Conservation (phyloP, 2,888 invertebrate genomes). For the Agrilus mali region DNA sequence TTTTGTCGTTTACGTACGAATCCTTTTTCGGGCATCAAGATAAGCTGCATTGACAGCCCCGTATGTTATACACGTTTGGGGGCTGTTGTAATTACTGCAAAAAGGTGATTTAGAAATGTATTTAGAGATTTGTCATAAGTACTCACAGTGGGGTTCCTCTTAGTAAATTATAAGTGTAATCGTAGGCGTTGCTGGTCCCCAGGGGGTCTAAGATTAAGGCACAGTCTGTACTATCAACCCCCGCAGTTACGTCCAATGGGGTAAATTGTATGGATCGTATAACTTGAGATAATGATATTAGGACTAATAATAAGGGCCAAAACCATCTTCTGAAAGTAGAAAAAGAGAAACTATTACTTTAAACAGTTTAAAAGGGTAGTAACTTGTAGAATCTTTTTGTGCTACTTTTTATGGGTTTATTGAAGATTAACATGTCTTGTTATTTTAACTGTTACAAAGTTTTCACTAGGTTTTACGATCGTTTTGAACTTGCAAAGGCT, state of each 20-base stretch:
- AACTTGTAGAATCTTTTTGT: not conserved
- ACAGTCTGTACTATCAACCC: constrained; percentile 44
- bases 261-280: constrained; percentile 25
- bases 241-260: constrained; percentile 23
- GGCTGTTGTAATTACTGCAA: constrained; percentile 55
- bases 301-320: constrained; percentile 6
- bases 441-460: too few relatives aligned
- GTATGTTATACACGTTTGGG: constrained; percentile 76
- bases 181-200: constrained; percentile 68
- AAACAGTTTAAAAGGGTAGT: not conserved
- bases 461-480: too few relatives aligned
- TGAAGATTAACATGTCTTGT: too few relatives aligned
- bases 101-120: constrained; percentile 17
- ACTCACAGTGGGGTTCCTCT: constrained; percentile 67
- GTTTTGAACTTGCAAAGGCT: too few relatives aligned
- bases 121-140: not conserved
- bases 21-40: constrained; percentile 73
- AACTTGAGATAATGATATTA: constrained; percentile 5
- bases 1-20: constrained; percentile 51
- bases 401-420: not conserved
- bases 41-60: constrained; percentile 83
- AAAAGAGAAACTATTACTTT: not conserved
- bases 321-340: constrained; percentile 11
- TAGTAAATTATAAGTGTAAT: constrained; percentile 73
- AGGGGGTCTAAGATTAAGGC: constrained; percentile 67